phyloP scores from a whole-genome alignment of 2,113 vertebrate genomes.

The Peucedramus taeniatus region DNA sequence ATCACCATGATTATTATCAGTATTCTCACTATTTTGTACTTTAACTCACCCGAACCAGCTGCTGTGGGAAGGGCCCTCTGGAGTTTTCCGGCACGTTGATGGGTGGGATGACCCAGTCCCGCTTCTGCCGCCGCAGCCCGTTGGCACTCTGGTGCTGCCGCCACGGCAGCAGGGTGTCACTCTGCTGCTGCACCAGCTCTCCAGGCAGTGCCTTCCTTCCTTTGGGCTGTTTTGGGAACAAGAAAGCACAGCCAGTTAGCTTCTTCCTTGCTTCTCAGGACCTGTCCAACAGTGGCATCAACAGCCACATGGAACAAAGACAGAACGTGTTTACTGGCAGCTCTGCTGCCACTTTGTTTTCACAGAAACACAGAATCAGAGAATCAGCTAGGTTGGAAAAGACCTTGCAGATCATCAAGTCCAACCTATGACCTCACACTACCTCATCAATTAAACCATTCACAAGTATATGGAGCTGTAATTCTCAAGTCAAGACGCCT shows the following conservation, averaged over 20 bases:
- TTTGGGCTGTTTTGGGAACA: conserved; percentile 25
- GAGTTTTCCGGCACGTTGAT: conserved; percentile 97
- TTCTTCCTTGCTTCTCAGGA: not conserved
- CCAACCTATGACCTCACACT: not conserved
- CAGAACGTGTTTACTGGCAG: not conserved
- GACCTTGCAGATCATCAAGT: not conserved
- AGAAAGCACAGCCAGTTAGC: not conserved
- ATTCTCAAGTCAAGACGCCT: conserved; percentile 34
- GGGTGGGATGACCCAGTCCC: conserved; percentile 97
- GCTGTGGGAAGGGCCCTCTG: conserved; percentile 92
- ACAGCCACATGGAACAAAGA: not conserved
- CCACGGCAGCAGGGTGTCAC: conserved; percentile 77
- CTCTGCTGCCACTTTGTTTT: not conserved
- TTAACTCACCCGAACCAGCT: conserved; percentile 92
- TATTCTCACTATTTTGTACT: rapidly evolving
- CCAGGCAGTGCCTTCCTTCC: conserved; percentile 39
- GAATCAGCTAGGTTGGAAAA: not conserved
- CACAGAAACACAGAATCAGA: not conserved
- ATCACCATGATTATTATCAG: no score
- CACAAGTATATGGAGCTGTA: conserved; percentile 45
- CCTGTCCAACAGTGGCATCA: not conserved
- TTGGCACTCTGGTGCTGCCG: conserved; percentile 62
- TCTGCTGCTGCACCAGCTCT: conserved; percentile 65
- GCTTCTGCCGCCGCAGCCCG: conserved; percentile 85
- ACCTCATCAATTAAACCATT: not conserved